These are phyloP conservation scores for Martes martes DNA, from an alignment of 2,113 vertebrate species.

Conservation along the genomic window DNA sequence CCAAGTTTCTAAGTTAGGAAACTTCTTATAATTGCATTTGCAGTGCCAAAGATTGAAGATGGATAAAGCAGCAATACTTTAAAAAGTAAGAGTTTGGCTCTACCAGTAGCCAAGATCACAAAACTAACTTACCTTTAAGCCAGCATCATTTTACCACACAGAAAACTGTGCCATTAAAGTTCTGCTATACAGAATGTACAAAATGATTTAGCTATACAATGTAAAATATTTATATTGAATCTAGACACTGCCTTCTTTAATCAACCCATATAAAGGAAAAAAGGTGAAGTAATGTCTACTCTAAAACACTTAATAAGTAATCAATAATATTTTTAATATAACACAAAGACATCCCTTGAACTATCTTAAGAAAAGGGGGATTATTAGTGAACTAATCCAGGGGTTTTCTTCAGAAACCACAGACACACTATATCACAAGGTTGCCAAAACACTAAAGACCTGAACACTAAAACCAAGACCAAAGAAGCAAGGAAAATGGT, in stretches of 20 bases:
- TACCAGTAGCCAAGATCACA: not conserved
- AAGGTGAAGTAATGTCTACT: not conserved
- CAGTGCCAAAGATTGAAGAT: not conserved
- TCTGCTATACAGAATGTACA: not conserved
- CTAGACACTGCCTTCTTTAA: not conserved
- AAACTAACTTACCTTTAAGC: not conserved
- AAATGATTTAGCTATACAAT: not conserved
- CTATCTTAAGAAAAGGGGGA: not conserved
- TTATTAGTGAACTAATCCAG: not conserved
- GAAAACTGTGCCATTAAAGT: not conserved
- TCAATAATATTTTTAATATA: not conserved
- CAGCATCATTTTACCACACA: not conserved
- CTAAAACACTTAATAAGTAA: not conserved
- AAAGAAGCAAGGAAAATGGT: not conserved
- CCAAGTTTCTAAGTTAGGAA: not conserved
- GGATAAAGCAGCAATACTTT: not conserved
- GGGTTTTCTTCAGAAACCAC: not conserved
- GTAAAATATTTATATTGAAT: not conserved
- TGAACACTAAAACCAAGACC: not conserved
- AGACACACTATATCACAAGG: not conserved
- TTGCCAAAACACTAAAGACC: not conserved
- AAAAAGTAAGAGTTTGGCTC: not conserved
- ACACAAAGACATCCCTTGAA: not conserved
- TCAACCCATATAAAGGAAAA: not conserved
- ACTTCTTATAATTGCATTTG: not conserved